These are phyloP conservation scores for Bombyx mori DNA, from an alignment of 1,140 invertebrate species.

Conservation along the genomic window DNA sequence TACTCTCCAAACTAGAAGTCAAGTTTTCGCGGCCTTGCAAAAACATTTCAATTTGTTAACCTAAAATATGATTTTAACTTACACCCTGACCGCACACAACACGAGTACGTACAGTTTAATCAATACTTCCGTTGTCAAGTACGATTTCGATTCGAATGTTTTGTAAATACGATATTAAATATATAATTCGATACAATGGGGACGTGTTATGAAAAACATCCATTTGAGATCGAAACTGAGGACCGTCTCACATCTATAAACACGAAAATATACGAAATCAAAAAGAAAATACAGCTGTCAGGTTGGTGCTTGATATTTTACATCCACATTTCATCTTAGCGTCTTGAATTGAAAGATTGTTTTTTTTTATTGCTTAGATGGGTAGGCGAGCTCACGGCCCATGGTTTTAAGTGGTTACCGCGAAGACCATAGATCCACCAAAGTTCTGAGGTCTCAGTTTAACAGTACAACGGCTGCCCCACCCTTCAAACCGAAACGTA, in stretches of 20 bases:
- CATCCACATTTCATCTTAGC: neutral
- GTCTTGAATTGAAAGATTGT: too few species aligned
- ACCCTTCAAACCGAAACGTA: too few species aligned
- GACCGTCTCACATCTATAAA: conserved; percentile 77
- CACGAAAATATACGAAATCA: conserved; percentile 83
- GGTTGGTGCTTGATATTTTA: conserved; percentile 59
- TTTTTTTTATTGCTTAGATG: too few species aligned
- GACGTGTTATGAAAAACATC: conserved; percentile 65
- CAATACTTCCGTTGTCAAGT: conserved; percentile 26
- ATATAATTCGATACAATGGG: conserved; percentile 33
- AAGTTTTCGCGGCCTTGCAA: too few species aligned
- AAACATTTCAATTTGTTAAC: too few species aligned
- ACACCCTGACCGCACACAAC: neutral
- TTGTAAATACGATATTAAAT: neutral
- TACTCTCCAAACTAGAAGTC: too few species aligned
- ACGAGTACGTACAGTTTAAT: conserved; percentile 23
- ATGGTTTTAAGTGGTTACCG: too few species aligned
- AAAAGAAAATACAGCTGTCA: conserved; percentile 85
- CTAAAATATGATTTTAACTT: too few species aligned
- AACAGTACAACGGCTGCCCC: too few species aligned
- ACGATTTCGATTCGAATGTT: neutral
- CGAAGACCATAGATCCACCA: too few species aligned
- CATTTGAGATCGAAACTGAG: conserved; percentile 67
- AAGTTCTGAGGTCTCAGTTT: too few species aligned
- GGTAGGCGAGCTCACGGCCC: too few species aligned